These are phyloP conservation scores for Hemiscyllium ocellatum DNA, from an alignment of 2,113 vertebrate genomes.

Conservation along the genomic window DNA sequence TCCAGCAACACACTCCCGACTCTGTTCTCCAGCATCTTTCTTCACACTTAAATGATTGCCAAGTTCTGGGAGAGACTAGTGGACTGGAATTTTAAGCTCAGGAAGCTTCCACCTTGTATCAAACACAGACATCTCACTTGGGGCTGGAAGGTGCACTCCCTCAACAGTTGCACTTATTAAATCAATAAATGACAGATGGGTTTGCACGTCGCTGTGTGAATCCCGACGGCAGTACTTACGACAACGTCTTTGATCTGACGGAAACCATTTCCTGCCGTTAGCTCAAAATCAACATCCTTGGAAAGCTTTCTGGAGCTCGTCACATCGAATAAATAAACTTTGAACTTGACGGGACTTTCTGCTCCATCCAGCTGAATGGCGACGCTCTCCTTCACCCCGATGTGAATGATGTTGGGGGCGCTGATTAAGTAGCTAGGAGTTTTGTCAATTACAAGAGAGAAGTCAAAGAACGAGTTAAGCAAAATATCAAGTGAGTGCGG, in stretches of 20 bases:
- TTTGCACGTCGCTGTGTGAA: neutral
- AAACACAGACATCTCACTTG: neutral
- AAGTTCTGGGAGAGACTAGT: neutral
- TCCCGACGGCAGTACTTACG: neutral
- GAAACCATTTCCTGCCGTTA: fast-evolving
- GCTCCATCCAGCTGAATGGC: slow-evolving; percentile 50
- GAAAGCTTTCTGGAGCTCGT: neutral
- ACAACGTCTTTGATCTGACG: neutral
- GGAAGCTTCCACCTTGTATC: neutral
- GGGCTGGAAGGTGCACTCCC: neutral
- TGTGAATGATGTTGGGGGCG: slow-evolving; percentile 57
- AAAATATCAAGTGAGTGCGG: neutral
- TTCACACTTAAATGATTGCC: neutral
- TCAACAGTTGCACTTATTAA: neutral
- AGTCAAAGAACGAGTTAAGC: neutral
- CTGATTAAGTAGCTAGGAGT: slow-evolving; percentile 56
- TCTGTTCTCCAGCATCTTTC: no score
- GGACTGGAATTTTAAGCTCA: neutral
- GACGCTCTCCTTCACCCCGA: slow-evolving; percentile 55
- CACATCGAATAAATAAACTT: slow-evolving; percentile 48
- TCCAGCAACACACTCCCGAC: no score
- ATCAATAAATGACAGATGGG: neutral
- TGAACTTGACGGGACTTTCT: slow-evolving; percentile 37
- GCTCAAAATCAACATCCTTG: fast-evolving
- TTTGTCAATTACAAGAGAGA: no score